A percentile compares a stretch with the other conserved stretches of the same genome.
phyloP scores from a whole-genome alignment of 1,140 invertebrate species.

The Bombus consobrinus region DNA sequence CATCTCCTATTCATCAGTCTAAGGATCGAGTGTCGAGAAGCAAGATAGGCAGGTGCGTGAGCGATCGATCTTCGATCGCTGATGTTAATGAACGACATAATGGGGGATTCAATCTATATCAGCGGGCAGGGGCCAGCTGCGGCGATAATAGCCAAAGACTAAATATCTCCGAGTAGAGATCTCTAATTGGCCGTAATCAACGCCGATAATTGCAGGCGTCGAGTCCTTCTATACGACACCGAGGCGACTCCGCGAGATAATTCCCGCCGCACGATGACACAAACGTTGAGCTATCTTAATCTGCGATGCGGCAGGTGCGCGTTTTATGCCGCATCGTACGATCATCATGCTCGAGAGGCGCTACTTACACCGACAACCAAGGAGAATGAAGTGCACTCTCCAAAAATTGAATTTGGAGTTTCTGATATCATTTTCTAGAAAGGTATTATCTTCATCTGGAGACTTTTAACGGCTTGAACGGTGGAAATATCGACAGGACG shows the following conservation, averaged over 20 bases:
- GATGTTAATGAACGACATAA: conserved; percentile 4
- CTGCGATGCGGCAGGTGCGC: conserved; percentile 13
- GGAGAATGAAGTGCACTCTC: background rate
- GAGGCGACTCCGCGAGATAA: background rate
- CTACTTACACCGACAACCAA: background rate
- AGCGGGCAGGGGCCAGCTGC: conserved; percentile 7
- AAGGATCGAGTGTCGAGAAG: background rate
- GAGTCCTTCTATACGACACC: no score
- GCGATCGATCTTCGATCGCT: conserved; percentile 12
- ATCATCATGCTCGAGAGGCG: background rate
- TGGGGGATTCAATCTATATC: background rate
- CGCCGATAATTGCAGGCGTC: conserved; percentile 9
- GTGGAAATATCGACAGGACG: background rate
- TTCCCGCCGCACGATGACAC: background rate
- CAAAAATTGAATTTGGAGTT: background rate
- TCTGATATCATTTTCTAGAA: background rate
- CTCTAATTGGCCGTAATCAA: conserved; percentile 32
- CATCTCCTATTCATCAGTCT: background rate
- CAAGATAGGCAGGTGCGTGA: conserved; percentile 10
- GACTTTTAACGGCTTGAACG: no score
- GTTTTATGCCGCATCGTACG: background rate
- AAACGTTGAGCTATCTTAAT: conserved; percentile 25
- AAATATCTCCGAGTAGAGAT: background rate
- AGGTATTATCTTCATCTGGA: background rate
- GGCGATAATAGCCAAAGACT: background rate